A percentile compares a stretch with the other conserved stretches of the same genome.
Conservation (phyloP, 2,113 vertebrate species). For the Chaenocephalus aceratus region DNA sequence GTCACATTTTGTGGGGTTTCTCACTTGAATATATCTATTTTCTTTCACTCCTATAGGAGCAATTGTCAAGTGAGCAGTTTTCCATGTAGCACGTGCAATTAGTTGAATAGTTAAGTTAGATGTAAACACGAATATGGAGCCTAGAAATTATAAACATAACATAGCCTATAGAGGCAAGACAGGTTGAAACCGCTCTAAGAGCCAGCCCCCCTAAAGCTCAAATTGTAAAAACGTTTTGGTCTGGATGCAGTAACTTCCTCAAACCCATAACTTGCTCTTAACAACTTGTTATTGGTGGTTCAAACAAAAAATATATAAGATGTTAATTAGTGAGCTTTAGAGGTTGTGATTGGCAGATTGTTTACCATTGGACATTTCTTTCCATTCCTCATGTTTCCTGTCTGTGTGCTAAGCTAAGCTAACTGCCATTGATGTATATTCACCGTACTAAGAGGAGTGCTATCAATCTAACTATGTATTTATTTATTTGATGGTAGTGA, state of each 20-base stretch:
- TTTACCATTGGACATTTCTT: no score
- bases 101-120: no score
- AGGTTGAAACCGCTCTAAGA: not conserved
- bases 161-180: not conserved
- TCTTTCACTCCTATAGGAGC: not conserved
- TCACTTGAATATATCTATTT: not conserved
- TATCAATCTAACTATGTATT: not conserved
- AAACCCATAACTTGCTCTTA: not conserved
- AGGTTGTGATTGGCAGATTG: not conserved
- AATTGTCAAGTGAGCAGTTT: not conserved
- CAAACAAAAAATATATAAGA: not conserved
- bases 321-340: conserved; percentile 1
- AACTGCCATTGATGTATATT: not conserved
- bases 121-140: not conserved
- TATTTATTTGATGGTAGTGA: no score
- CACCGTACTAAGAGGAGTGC: not conserved
- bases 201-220: not conserved
- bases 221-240: not conserved
- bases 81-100: not conserved
- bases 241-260: not conserved
- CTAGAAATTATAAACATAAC: not conserved
- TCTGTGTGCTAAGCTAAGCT: not conserved
- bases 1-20: not conserved
- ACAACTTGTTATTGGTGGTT: not conserved
- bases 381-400: not conserved